phyloP scores from a whole-genome alignment of 1,140 invertebrate genomes.

The Papilio glaucus region DNA sequence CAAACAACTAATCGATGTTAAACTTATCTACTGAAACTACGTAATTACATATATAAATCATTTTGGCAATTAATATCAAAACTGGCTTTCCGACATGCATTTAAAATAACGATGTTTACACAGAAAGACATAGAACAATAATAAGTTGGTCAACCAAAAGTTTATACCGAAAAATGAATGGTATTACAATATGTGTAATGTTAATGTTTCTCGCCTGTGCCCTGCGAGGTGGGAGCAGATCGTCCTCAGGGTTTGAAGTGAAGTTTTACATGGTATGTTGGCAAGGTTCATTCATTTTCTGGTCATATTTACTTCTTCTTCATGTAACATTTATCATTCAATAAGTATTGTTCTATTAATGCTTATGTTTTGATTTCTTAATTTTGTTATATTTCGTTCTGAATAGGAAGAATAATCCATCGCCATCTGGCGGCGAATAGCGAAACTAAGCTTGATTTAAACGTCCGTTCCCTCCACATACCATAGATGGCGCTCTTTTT shows the following conservation, averaged over 20 bases:
- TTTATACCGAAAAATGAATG: slow-evolving; percentile 42
- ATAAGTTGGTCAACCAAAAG: slow-evolving; percentile 33
- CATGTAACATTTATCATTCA: slow-evolving; percentile 28
- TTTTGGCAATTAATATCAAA: neutral
- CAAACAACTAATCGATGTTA: neutral
- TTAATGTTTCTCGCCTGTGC: slow-evolving; percentile 45
- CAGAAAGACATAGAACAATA: neutral
- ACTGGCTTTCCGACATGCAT: neutral
- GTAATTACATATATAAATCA: too few relatives aligned
- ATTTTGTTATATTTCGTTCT: neutral
- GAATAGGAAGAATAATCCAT: slow-evolving; percentile 7
- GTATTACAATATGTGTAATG: slow-evolving; percentile 40
- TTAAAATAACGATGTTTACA: neutral
- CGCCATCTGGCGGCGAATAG: slow-evolving; percentile 64
- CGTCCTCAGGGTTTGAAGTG: slow-evolving; percentile 67
- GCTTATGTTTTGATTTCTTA: neutral
- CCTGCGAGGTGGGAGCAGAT: slow-evolving; percentile 65
- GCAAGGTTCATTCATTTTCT: slow-evolving; percentile 54
- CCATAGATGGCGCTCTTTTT: slow-evolving; percentile 49
- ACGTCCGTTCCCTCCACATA: neutral
- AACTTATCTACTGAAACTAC: neutral
- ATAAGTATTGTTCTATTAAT: slow-evolving; percentile 5
- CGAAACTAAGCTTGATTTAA: slow-evolving; percentile 28
- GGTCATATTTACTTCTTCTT: slow-evolving; percentile 5
- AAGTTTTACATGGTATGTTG: slow-evolving; percentile 70